phyloP scores from a whole-genome alignment of 2,797 vertebrate genomes.

The Takifugu ocellatus region DNA sequence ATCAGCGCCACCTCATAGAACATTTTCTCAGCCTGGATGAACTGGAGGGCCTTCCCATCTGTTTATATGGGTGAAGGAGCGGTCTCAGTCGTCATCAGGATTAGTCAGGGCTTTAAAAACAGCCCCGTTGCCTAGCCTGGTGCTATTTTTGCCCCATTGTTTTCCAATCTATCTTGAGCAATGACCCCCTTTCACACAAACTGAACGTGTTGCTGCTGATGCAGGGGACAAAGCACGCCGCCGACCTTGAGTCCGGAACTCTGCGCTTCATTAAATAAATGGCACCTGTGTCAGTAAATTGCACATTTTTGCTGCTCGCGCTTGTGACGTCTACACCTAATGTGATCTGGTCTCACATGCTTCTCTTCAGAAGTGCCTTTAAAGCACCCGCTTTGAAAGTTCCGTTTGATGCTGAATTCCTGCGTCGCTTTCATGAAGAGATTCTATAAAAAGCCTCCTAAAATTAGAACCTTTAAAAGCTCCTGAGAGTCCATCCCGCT shows the following conservation, averaged over 20 bases:
- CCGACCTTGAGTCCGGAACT: conserved; percentile 9
- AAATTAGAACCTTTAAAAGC: conserved; percentile 56
- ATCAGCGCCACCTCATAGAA: conserved; percentile 80
- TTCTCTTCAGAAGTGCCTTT: conserved; percentile 1
- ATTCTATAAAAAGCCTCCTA: conserved; percentile 53
- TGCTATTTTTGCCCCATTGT: conserved; percentile 4
- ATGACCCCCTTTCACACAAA: conserved; percentile 26
- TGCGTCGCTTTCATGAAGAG: conserved; percentile 52
- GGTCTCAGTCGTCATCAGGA: conserved; percentile 59
- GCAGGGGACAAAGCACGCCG: conserved; percentile 1
- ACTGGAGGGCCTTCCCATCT: conserved; percentile 78
- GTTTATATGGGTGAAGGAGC: conserved; percentile 78
- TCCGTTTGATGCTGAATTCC: conserved; percentile 8
- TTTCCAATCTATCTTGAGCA: conserved; percentile 8
- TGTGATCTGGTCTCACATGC: neutral
- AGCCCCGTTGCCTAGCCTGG: conserved; percentile 20
- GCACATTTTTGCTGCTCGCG: conserved; percentile 1
- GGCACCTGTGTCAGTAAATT: too few relatives aligned
- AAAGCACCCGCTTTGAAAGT: conserved; percentile 6
- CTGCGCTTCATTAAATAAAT: too few relatives aligned
- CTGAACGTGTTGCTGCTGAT: conserved; percentile 10
- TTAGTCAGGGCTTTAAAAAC: conserved; percentile 62
- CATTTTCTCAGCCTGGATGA: conserved; percentile 81
- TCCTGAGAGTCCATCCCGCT: conserved; percentile 28
- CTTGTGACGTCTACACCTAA: neutral